These are phyloP conservation scores for Poeciliopsis presidionis DNA, from an alignment of 2,797 vertebrate species.

Conservation along the genomic window DNA sequence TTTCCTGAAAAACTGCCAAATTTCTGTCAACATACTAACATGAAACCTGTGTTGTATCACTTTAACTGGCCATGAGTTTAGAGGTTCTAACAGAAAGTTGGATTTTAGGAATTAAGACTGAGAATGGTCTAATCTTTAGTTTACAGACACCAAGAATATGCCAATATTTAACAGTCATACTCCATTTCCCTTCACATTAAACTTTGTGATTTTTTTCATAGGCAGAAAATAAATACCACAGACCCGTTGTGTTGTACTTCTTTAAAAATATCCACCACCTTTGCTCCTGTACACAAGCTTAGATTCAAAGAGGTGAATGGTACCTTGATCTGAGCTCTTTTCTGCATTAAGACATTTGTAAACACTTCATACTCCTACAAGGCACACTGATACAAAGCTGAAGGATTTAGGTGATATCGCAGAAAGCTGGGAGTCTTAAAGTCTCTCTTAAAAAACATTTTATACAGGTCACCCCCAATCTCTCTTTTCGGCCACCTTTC, in stretches of 20 bases:
- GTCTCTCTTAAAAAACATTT: slow-evolving; percentile 15
- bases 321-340: slow-evolving; percentile 49
- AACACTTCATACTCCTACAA: slow-evolving; percentile 56
- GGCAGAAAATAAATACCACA: slow-evolving; percentile 13
- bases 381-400: slow-evolving; percentile 20
- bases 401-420: neutral
- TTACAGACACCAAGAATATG: slow-evolving; percentile 24
- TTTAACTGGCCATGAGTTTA: neutral
- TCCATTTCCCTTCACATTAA: slow-evolving; percentile 10
- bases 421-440: slow-evolving; percentile 29
- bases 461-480: slow-evolving; percentile 13
- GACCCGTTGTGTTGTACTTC: slow-evolving; percentile 1
- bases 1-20: neutral
- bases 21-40: neutral
- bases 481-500: slow-evolving; percentile 4
- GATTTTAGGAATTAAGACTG: neutral
- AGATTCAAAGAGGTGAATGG: slow-evolving; percentile 32
- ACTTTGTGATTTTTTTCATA: slow-evolving; percentile 22
- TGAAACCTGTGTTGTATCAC: neutral
- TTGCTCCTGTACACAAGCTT: slow-evolving; percentile 49
- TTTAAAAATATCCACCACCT: slow-evolving; percentile 33
- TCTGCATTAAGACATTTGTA: slow-evolving; percentile 53
- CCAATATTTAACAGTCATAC: neutral
- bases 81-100: neutral
- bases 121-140: neutral